These are phyloP conservation scores for Lepidotrigona ventralis DNA, from an alignment of 1,140 invertebrate genomes.

Conservation along the genomic window DNA sequence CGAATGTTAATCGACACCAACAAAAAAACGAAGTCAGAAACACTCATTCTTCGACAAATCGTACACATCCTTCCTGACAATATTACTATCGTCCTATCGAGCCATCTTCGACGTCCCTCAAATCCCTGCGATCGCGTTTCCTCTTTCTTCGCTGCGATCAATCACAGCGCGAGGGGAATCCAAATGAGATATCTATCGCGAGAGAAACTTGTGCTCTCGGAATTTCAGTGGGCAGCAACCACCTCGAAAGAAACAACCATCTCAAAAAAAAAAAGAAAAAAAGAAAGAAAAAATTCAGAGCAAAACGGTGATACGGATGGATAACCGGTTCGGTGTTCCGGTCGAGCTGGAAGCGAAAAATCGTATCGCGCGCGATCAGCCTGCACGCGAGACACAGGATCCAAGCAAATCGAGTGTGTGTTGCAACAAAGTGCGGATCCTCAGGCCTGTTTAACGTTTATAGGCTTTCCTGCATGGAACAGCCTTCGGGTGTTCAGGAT, in stretches of 20 bases:
- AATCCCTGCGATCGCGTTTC: neutral
- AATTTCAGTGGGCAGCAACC: neutral
- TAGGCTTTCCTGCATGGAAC: slow-evolving; percentile 28
- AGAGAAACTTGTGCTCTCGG: too few species aligned
- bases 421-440: slow-evolving; percentile 20
- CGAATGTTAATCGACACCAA: too few species aligned
- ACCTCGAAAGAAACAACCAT: too few species aligned
- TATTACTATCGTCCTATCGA: neutral
- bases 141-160: neutral
- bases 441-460: slow-evolving; percentile 7
- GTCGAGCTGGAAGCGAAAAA: neutral
- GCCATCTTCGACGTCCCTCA: neutral
- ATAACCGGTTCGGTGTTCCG: slow-evolving; percentile 1
- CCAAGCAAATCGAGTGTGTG: slow-evolving; percentile 15
- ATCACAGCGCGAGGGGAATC: neutral
- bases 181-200: too few species aligned
- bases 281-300: neutral
- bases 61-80: too few species aligned
- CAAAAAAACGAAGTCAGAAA: too few species aligned
- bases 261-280: too few species aligned
- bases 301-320: neutral
- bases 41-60: neutral
- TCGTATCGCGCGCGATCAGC: slow-evolving; percentile 2
- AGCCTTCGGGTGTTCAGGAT: slow-evolving; percentile 7
- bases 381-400: slow-evolving; percentile 13